These are phyloP conservation scores for Tipula unca DNA, from an alignment of 2,888 invertebrate species.

Conservation along the genomic window DNA sequence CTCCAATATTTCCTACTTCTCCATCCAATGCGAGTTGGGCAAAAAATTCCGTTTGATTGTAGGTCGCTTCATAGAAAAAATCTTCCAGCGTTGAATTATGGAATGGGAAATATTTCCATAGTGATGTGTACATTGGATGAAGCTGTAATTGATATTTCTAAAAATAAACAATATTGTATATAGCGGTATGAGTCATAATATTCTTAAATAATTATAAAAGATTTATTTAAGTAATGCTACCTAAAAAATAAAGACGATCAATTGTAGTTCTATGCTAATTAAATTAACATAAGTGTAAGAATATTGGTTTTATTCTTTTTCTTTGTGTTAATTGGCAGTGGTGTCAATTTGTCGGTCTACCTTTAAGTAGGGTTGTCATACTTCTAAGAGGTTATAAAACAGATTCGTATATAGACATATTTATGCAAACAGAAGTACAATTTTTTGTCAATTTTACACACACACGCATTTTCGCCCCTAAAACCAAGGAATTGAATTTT, in stretches of 20 bases:
- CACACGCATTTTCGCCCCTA: no score
- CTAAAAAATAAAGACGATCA: background rate
- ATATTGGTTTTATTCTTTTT: no score
- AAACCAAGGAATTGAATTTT: no score
- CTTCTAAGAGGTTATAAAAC: no score
- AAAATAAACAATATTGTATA: background rate
- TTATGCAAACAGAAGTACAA: no score
- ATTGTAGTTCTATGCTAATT: background rate
- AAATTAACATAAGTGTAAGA: background rate
- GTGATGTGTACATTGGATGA: constrained; percentile 46
- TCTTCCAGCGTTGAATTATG: constrained; percentile 45
- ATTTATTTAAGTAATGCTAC: background rate
- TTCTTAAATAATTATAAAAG: no score
- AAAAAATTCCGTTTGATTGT: constrained; percentile 47
- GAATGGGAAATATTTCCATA: constrained; percentile 52
- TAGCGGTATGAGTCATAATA: background rate
- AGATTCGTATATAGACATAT: no score
- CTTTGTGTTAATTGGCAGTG: no score
- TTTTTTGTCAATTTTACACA: no score
- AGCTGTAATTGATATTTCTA: constrained; percentile 46
- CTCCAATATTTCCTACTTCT: constrained; percentile 39
- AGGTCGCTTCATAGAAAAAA: constrained; percentile 54
- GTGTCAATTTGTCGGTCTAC: background rate
- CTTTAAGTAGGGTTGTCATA: no score
- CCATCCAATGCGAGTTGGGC: constrained; percentile 48